These are phyloP conservation scores for Orientallactaga bullata DNA, from an alignment of 2,113 vertebrate species.

Conservation along the genomic window DNA sequence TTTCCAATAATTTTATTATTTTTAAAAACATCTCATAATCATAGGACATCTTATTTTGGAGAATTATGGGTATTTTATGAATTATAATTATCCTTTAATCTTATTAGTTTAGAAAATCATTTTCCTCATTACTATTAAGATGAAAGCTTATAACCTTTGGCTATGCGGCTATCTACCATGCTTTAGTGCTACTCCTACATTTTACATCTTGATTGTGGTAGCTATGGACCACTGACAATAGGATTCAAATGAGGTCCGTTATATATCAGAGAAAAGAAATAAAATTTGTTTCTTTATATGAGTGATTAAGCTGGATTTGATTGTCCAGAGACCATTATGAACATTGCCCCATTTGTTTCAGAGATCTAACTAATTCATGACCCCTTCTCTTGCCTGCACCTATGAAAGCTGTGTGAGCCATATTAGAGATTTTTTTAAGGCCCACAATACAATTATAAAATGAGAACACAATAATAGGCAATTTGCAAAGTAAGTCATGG, in stretches of 20 bases:
- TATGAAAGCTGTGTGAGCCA: slow-evolving; percentile 13
- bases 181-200: not conserved
- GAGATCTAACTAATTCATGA: not conserved
- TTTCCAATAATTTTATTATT: not conserved
- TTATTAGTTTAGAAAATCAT: not conserved
- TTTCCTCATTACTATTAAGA: slow-evolving; percentile 29
- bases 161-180: not conserved
- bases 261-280: not conserved
- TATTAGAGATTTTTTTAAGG: not conserved
- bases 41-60: slow-evolving; percentile 34
- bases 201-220: not conserved
- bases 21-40: slow-evolving; percentile 22
- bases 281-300: slow-evolving; percentile 29
- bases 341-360: not conserved
- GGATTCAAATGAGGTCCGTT: slow-evolving; percentile 38
- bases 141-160: slow-evolving; percentile 49
- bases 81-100: slow-evolving; percentile 42
- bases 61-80: slow-evolving; percentile 23
- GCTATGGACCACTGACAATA: not conserved
- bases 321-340: slow-evolving; percentile 21
- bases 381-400: not conserved
- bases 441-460: slow-evolving; percentile 29
- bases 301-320: slow-evolving; percentile 16
- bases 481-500: slow-evolving; percentile 49
- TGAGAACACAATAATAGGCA: not conserved